phyloP scores from a whole-genome alignment of 2,797 vertebrate species.

The Cetoscarus ocellatus region DNA sequence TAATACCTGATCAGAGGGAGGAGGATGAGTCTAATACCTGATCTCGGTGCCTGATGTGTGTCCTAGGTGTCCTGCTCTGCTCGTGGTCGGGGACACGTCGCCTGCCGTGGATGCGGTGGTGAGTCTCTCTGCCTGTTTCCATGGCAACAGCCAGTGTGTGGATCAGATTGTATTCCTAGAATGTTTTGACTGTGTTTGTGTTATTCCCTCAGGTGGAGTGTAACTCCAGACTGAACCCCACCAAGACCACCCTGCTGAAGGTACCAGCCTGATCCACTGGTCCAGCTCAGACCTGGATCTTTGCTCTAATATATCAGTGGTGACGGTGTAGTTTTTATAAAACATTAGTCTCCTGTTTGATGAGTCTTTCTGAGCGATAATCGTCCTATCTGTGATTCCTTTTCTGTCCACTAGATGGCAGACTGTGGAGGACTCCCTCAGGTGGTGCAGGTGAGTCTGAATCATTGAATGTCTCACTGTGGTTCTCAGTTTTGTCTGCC shows the following conservation, averaged over 20 bases:
- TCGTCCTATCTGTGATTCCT: background rate
- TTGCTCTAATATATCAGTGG: no score
- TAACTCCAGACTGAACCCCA: slow-evolving; percentile 95
- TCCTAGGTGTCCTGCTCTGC: slow-evolving; percentile 89
- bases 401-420: slow-evolving; percentile 87
- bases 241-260: slow-evolving; percentile 95
- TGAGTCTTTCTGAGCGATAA: background rate
- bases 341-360: no score
- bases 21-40: background rate
- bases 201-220: slow-evolving; percentile 90
- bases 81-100: slow-evolving; percentile 94
- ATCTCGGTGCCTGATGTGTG: slow-evolving; percentile 15
- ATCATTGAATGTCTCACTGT: background rate
- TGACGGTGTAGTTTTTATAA: background rate
- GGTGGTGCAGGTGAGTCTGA: slow-evolving; percentile 91
- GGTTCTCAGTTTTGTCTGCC: no score
- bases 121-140: slow-evolving; percentile 73
- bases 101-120: slow-evolving; percentile 96
- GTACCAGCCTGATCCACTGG: slow-evolving; percentile 75
- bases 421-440: slow-evolving; percentile 96
- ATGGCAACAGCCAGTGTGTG: slow-evolving; percentile 29
- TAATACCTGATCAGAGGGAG: no score
- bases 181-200: background rate
- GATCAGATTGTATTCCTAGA: background rate
- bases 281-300: no score